A percentile compares a stretch with the other conserved stretches of the same genome.
phyloP scores from a whole-genome alignment of 1,140 invertebrate species.

The Eupeodes corollae region DNA sequence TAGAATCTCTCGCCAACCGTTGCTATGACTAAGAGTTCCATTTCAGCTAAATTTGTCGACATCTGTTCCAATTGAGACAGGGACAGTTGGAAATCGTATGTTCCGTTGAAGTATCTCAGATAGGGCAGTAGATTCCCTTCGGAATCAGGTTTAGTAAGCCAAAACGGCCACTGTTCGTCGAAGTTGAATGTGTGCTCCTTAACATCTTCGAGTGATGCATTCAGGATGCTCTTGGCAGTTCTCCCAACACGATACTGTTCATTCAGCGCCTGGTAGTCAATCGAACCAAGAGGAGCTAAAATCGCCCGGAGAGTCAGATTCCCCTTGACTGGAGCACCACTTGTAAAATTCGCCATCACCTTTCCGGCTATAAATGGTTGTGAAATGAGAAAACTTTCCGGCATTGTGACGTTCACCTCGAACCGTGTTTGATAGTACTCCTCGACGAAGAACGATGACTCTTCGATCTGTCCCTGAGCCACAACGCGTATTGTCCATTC shows the following conservation, averaged over 20 bases:
- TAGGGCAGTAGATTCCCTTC: constrained; percentile 48
- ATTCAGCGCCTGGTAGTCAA: constrained; percentile 38
- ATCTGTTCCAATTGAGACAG: constrained; percentile 67
- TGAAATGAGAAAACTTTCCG: constrained; percentile 81
- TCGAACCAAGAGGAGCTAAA: constrained; percentile 53
- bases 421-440: constrained; percentile 90
- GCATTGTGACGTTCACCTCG: constrained; percentile 92
- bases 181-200: constrained; percentile 50
- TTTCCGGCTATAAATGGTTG: constrained; percentile 70
- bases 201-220: constrained; percentile 18
- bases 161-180: constrained; percentile 65
- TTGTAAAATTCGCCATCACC: constrained; percentile 89
- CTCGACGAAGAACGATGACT: constrained; percentile 76
- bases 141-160: constrained; percentile 49
- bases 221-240: constrained; percentile 18
- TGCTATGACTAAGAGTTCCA: constrained; percentile 78
- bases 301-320: constrained; percentile 76
- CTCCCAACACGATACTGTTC: constrained; percentile 33
- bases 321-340: constrained; percentile 67
- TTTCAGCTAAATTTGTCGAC: constrained; percentile 49
- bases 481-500: constrained; percentile 83
- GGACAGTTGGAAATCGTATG: constrained; percentile 72
- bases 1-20: constrained; percentile 83
- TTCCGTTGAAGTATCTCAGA: constrained; percentile 72
- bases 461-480: constrained; percentile 78